Conservation (phyloP, 2,888 invertebrate species). For the Hydraecia micacea region DNA sequence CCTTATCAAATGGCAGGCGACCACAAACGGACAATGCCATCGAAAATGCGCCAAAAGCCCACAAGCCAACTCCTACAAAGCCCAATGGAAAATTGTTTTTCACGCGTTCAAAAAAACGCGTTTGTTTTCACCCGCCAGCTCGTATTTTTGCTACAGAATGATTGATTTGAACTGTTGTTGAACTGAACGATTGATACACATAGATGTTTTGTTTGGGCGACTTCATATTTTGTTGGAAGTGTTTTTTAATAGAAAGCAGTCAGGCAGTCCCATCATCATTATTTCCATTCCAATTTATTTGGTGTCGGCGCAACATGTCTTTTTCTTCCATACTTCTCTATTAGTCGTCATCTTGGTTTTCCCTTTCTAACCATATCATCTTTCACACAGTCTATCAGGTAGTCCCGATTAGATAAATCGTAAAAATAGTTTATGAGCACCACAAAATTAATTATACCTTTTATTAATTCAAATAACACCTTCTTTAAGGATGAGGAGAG, state of each 20-base stretch:
- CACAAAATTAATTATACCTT: too few relatives aligned
- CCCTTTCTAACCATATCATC: too few relatives aligned
- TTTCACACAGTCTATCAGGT: too few relatives aligned
- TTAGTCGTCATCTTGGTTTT: too few relatives aligned
- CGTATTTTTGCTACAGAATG: slow-evolving; percentile 73
- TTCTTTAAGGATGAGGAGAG: too few relatives aligned
- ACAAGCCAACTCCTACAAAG: slow-evolving; percentile 22
- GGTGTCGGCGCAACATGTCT: too few relatives aligned
- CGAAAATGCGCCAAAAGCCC: slow-evolving; percentile 42
- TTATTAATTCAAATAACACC: too few relatives aligned
- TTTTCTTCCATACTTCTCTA: too few relatives aligned
- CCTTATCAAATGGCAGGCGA: slow-evolving; percentile 36
- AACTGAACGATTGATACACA: slow-evolving; percentile 63
- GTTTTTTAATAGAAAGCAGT: not conserved
- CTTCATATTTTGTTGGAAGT: not conserved
- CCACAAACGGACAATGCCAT: slow-evolving; percentile 40
- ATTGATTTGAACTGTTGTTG: slow-evolving; percentile 74
- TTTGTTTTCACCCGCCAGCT: slow-evolving; percentile 53
- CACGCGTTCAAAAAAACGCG: slow-evolving; percentile 61
- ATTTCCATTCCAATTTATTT: too few relatives aligned
- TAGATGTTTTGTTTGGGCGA: not conserved
- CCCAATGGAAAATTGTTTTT: slow-evolving; percentile 75
- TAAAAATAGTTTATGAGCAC: too few relatives aligned
- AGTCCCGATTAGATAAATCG: too few relatives aligned
- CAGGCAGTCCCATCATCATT: too few relatives aligned